phyloP scores from a whole-genome alignment of 2,888 invertebrate species.

The Aquatica leii region DNA sequence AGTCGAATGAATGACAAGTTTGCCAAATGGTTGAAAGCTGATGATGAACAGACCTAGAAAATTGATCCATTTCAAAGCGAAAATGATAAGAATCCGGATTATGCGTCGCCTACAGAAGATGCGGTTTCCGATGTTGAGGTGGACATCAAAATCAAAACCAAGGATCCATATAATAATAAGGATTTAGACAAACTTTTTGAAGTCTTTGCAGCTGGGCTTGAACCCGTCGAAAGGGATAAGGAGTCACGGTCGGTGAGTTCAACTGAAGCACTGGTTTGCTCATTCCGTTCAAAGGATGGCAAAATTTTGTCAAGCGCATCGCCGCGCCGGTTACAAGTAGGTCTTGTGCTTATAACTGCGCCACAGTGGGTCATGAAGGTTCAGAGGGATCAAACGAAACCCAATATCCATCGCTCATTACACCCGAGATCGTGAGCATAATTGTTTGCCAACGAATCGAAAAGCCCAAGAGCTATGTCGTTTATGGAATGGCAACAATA shows the following conservation, averaged over 20 bases:
- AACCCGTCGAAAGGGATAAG: not conserved
- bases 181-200: not conserved
- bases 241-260: too few relatives aligned
- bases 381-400: not conserved
- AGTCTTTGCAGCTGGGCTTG: not conserved
- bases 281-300: too few relatives aligned
- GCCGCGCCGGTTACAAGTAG: not conserved
- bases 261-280: not conserved
- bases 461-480: not conserved
- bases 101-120: not conserved
- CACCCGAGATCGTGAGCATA: too few relatives aligned
- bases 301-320: conserved; percentile 11
- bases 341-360: not conserved
- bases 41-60: not conserved
- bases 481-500: not conserved
- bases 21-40: too few relatives aligned
- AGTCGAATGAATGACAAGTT: too few relatives aligned
- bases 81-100: not conserved
- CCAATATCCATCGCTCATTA: too few relatives aligned
- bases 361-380: too few relatives aligned
- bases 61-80: not conserved
- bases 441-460: too few relatives aligned
- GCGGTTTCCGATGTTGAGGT: not conserved
- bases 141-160: not conserved
- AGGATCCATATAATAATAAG: not conserved